These are phyloP conservation scores for Drosophila ohnishii DNA, from an alignment of 1,140 invertebrate species.

Conservation along the genomic window DNA sequence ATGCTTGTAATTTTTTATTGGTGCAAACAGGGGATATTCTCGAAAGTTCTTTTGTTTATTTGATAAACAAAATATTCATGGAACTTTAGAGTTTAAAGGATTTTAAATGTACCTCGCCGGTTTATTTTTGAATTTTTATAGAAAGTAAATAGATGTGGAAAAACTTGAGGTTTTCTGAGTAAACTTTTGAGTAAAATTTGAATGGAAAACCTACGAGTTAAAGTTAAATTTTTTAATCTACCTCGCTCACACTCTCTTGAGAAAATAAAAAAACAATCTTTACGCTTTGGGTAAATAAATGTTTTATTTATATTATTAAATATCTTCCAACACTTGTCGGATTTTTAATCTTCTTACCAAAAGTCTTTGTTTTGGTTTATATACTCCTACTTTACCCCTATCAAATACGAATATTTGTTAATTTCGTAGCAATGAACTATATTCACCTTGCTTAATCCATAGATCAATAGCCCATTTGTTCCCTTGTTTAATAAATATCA, in stretches of 20 bases:
- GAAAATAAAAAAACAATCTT: too few relatives aligned
- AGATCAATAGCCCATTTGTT: background rate
- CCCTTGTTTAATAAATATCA: constrained; percentile 11
- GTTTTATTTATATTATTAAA: too few relatives aligned
- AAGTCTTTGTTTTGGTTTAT: constrained; percentile 2
- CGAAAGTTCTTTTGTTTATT: background rate
- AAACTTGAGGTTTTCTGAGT: background rate
- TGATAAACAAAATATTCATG: background rate
- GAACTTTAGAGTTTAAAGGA: background rate
- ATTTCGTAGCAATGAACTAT: background rate
- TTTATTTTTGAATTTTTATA: background rate
- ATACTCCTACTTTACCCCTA: background rate
- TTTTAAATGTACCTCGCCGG: background rate
- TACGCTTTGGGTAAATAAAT: too few relatives aligned
- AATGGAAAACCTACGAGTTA: background rate
- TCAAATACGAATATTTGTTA: background rate
- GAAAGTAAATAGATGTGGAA: background rate
- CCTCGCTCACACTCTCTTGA: too few relatives aligned
- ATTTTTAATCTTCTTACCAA: background rate
- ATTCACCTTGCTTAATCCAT: constrained; percentile 2
- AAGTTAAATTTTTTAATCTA: too few relatives aligned
- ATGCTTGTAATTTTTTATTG: constrained; percentile 14
- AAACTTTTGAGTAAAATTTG: background rate
- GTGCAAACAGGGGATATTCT: background rate
- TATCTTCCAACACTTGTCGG: background rate